phyloP scores from a whole-genome alignment of 1,140 invertebrate genomes.

The Procambarus clarkii region DNA sequence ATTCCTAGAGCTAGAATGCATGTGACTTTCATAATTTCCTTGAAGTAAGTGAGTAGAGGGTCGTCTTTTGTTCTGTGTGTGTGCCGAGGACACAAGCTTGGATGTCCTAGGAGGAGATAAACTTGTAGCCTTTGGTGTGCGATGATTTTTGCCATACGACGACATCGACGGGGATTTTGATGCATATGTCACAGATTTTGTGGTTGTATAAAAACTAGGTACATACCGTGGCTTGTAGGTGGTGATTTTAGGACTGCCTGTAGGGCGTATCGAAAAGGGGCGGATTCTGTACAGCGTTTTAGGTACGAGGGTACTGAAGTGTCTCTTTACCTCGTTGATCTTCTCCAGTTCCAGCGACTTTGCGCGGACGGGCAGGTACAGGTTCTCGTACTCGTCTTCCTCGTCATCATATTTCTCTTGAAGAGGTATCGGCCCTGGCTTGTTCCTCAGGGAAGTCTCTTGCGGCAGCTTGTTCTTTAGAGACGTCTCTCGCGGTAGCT shows the following conservation, averaged over 20 bases:
- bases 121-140: not conserved
- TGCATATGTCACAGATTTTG: not conserved
- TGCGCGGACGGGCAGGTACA: constrained; percentile 36
- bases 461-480: constrained; percentile 7
- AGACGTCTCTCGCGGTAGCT: not conserved
- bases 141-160: not conserved
- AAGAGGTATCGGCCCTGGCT: not conserved
- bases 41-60: not conserved
- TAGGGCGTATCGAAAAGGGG: not conserved
- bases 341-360: constrained; percentile 41
- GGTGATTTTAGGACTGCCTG: constrained; percentile 9
- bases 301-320: constrained; percentile 34
- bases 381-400: constrained; percentile 47
- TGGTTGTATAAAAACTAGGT: constrained; percentile 24
- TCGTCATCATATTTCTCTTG: constrained; percentile 30
- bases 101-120: not conserved
- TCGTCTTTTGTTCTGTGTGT: not conserved
- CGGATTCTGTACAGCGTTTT: not conserved
- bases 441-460: not conserved
- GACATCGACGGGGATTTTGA: not conserved
- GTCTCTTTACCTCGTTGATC: constrained; percentile 32
- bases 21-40: not conserved
- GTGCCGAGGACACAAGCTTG: not conserved
- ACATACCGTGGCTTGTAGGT: constrained; percentile 28
- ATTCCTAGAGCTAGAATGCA: not conserved